phyloP scores from a whole-genome alignment of 1,140 invertebrate species.

The Goniozus legneri region DNA sequence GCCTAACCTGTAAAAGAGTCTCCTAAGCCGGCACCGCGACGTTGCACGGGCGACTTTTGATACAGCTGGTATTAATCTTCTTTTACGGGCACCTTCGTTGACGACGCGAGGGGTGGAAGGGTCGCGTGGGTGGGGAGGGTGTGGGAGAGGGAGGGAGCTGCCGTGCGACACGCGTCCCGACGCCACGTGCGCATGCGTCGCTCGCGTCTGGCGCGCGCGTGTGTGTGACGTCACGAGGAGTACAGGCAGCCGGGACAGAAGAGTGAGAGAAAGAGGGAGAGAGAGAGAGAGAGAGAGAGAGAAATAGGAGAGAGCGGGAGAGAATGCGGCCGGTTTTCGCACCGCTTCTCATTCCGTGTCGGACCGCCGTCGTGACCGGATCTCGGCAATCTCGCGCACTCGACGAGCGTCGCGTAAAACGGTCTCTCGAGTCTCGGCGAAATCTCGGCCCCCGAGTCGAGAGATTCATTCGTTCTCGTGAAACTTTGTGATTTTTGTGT shows the following conservation, averaged over 20 bases:
- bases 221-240: constrained; percentile 15
- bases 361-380: constrained; percentile 39
- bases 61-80: background rate
- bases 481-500: too few species aligned
- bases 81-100: too few species aligned
- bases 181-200: constrained; percentile 24
- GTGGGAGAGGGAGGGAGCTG: background rate
- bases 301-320: constrained; percentile 10
- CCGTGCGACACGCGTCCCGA: background rate
- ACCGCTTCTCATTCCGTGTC: constrained; percentile 42
- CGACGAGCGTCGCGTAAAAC: too few species aligned
- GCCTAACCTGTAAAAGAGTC: background rate
- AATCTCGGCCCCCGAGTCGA: too few species aligned
- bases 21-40: background rate
- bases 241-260: too few species aligned
- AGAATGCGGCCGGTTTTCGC: constrained; percentile 21
- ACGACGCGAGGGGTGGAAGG: background rate
- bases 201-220: constrained; percentile 25
- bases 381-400: too few species aligned
- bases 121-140: background rate
- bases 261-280: too few species aligned
- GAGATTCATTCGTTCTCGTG: too few species aligned
- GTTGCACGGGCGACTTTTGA: background rate
- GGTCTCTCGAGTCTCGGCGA: too few species aligned
- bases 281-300: constrained; percentile 8